phyloP scores from a whole-genome alignment of 1,140 invertebrate species.

The Drosophila punjabiensis region DNA sequence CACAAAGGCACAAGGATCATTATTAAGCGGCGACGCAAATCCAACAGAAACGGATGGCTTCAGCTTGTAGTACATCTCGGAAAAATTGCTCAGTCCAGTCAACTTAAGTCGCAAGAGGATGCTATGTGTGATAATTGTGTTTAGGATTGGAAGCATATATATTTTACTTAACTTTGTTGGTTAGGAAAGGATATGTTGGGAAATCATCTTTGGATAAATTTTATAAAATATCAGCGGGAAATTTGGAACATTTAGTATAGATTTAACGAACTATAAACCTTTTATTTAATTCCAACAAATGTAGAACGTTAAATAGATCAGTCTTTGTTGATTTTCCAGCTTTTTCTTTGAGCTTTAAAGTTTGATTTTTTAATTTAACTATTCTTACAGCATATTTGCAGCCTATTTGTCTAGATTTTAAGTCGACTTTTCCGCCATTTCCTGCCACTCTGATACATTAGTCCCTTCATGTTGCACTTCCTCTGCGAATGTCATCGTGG shows the following conservation, averaged over 20 bases:
- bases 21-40: slow-evolving; percentile 50
- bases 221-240: not conserved
- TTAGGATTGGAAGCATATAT: not conserved
- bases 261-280: not conserved
- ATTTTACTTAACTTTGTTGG: not conserved
- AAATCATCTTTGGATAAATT: not conserved
- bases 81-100: slow-evolving; percentile 11
- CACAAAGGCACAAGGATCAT: slow-evolving; percentile 48
- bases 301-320: not conserved
- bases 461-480: not conserved
- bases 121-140: slow-evolving; percentile 18
- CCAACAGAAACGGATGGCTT: slow-evolving; percentile 39
- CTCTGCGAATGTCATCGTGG: slow-evolving; percentile 9
- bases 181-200: not conserved
- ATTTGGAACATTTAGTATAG: not conserved
- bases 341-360: not conserved
- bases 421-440: not conserved
- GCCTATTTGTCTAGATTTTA: not conserved
- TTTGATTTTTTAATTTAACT: not conserved
- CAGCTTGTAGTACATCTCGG: slow-evolving; percentile 11
- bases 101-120: not conserved
- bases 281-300: not conserved
- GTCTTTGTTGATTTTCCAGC: not conserved
- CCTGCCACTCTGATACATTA: not conserved
- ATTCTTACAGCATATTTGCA: not conserved